These are phyloP conservation scores for Pogonus chalceus DNA, from an alignment of 1,140 invertebrate genomes.

Conservation along the genomic window DNA sequence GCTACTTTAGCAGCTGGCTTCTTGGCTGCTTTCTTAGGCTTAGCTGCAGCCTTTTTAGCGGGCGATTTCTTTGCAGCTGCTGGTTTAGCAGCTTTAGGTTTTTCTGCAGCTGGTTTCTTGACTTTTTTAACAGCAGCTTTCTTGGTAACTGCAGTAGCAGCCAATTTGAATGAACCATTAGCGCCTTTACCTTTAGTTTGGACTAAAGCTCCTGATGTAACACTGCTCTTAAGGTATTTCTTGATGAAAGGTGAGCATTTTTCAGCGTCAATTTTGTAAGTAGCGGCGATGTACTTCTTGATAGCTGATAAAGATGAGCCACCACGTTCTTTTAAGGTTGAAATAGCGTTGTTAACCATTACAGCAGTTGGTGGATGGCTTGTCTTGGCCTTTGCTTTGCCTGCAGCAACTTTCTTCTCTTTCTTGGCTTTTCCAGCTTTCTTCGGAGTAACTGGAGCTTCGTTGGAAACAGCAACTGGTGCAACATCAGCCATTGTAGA, in stretches of 20 bases:
- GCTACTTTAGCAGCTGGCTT: background rate
- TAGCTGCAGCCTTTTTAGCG: background rate
- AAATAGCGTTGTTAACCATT: conserved; percentile 48
- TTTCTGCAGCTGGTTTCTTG: background rate
- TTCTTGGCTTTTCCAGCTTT: background rate
- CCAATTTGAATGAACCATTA: conserved; percentile 48
- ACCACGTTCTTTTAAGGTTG: conserved; percentile 45
- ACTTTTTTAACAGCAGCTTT: conserved; percentile 9
- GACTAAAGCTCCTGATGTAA: conserved; percentile 42
- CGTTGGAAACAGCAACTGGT: background rate
- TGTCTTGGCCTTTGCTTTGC: too few relatives aligned
- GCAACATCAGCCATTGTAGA: conserved; percentile 1
- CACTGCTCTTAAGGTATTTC: conserved; percentile 47
- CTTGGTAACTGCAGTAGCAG: conserved; percentile 13
- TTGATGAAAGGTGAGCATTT: conserved; percentile 49
- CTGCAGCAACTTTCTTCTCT: background rate
- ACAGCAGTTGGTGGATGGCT: too few relatives aligned
- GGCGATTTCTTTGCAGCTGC: conserved; percentile 12
- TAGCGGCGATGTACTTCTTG: conserved; percentile 50
- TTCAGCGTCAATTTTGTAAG: conserved; percentile 47
- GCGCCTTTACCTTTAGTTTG: conserved; percentile 53
- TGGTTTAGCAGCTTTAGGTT: conserved; percentile 11
- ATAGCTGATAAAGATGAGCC: conserved; percentile 51
- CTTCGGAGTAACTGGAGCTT: background rate
- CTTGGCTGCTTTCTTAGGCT: background rate